Evolutionary conservation across 2,113 vertebrate genomes (phyloP), one percentile per base, ranked within the genome.

Genomic region (Coregonus clupeaformis): DNA sequence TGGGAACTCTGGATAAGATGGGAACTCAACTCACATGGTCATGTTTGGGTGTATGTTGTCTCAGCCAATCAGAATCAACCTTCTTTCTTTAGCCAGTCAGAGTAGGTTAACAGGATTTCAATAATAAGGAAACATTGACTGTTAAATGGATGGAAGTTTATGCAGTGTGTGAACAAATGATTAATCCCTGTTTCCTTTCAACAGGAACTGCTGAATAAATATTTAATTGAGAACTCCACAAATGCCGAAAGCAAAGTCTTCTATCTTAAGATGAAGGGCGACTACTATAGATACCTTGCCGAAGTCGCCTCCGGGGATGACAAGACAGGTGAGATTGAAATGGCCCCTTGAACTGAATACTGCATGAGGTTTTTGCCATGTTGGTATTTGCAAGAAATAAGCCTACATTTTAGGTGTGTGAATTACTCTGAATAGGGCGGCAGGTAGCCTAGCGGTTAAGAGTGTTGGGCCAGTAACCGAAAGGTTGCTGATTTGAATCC

Each of bases 191-290:
- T 49, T 16, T n/a, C 22, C 74, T 29, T 71, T 66, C 83, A 78
- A 63, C 89, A 96, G 95, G 81, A 89, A 80, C 92, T 98, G 85
- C 92, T 99, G 94, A 93, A 94, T 85, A 90, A 95, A 70, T 91
- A 92, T 91, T 95, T 99, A 94, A 98, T 98, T 91, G 80, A 87
- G 78, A 95, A 96, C 79, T 93, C 96, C 85, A 93, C 87, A 87
- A 92, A 92, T 69, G 66, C 93, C 24, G 98, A 99, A 91, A 97
- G 97, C 92, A 94, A 96, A 90, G 98, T 99, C 68, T 99, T 99
- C 92, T 99, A 99, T 88, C 92, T 97, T 91, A 99, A 99, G 93
- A 99, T 99, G 97, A 99, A 98, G 86, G 97, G 97, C 62, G 97
- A 99, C 83, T 99, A 99, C 84, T 97, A 93, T 89, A 96, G 98